Evolutionary conservation across 92 coral and sea anemone genomes (phyloP), one percentile per base, ranked within the genome.

Genomic region (Bergia sp.): DNA sequence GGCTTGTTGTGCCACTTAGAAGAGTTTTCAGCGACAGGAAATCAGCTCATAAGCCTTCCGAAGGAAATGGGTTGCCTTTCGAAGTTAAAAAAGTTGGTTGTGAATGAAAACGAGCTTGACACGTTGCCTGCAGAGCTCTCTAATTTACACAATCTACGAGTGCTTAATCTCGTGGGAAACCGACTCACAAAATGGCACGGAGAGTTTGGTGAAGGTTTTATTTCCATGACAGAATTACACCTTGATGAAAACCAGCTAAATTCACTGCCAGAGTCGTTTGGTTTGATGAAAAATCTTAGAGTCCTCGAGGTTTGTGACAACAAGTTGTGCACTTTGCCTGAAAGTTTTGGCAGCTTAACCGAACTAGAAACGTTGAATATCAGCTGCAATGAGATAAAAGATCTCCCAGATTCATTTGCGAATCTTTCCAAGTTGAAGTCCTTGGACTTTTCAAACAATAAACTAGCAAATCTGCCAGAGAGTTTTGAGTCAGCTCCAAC

Each of bases 221-320:
- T 29, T 83, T 53, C 74, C 40, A 87, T 97, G 67, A 80, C 85
- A 43, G 98, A 95, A 77, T 80, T 97, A 61, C 93, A 94, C 77
- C 80, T 96, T 47, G 99, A 96, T 37, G 99, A 97, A 86, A 97
- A 97, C 72, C 69, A 88, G 74, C 80, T 97, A 76, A n/a, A 81
- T 2, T 16, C 67, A 2, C 76, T 97, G 53, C 98, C 99, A n/a
- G 92, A 82, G 38, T 88, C 94, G 36, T 92, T 97, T 75, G 88
- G 94, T 36, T 38, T 44, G 42, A 89, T 97, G 88, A 89, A 88
- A 67, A 79, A 88, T 9, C 89, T 97, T 13, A 92, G 82, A 89
- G 91, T 97, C 21, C 90, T 97, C n/a, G 99, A 97, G 81, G 85
- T 95, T 43, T 91, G 97, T 86, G 98, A 97, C 72, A 97, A 97